Conservation (phyloP, 2,113 vertebrate genomes). For the Nothobranchius kuhntae region DNA sequence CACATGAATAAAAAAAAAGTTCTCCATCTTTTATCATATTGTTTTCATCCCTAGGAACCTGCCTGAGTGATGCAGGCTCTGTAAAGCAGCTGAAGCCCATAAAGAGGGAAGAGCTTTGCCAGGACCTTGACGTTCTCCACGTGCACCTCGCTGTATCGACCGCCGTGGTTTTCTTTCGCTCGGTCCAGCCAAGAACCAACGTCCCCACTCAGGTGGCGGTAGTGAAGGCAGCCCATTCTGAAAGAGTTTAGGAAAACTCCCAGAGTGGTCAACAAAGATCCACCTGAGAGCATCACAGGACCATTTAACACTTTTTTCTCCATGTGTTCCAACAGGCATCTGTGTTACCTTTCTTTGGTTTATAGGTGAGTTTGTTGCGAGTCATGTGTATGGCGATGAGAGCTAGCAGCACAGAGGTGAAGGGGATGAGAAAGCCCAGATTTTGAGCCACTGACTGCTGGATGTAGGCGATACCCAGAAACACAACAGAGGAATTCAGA, state of each 20-base stretch:
- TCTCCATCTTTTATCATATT: neutral
- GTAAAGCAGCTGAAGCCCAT: constrained; percentile 87
- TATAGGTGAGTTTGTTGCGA: constrained; percentile 85
- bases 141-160: constrained; percentile 81
- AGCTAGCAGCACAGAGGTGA: constrained; percentile 85
- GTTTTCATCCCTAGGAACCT: constrained; percentile 32
- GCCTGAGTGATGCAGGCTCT: constrained; percentile 87
- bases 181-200: constrained; percentile 83
- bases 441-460: constrained; percentile 87
- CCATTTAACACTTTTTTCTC: neutral
- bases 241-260: constrained; percentile 83
- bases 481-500: constrained; percentile 86
- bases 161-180: constrained; percentile 85
- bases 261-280: constrained; percentile 79
- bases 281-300: constrained; percentile 43
- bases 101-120: constrained; percentile 84
- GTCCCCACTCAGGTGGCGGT: constrained; percentile 68
- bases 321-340: neutral
- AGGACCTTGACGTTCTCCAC: constrained; percentile 87
- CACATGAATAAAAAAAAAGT: neutral
- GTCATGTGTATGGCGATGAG: constrained; percentile 88
- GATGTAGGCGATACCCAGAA: constrained; percentile 91
- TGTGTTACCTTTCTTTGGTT: constrained; percentile 84
- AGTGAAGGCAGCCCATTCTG: constrained; percentile 70
- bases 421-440: constrained; percentile 88